Evolutionary conservation across 1,140 invertebrate genomes (phyloP), one percentile per base, ranked within the genome.

Genomic region (Mactra quadrangularis): DNA sequence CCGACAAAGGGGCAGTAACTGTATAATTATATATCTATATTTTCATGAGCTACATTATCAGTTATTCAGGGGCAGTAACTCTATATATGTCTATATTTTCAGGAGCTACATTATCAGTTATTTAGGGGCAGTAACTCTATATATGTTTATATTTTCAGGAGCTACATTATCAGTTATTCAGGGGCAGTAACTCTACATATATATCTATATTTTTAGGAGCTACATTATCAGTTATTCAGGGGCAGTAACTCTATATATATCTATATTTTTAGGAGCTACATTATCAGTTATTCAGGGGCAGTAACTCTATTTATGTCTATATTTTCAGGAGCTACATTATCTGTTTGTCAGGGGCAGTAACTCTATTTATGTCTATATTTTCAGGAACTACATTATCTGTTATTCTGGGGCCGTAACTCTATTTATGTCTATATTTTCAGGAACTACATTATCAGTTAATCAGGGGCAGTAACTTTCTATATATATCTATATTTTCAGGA

Each of bases 91-190:
- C 33, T 7, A 15, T 4, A 25, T 27, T 89, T 92, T 38, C 90
- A 96, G 97, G 97, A 41, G 97, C 98, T 6, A 99, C 98, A 0
- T 93, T 99, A 52, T 96, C 97, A 17, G 98, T 99, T 3, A 99
- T 99, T 90, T n/a, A n/a, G n/a, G n/a, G n/a, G n/a, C n/a, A n/a
- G n/a, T n/a, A n/a, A n/a, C 45, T 47, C 19, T 47, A 47, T 47
- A 9, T 47, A 19, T 47, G 19, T 38, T 22, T 7, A 15, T 4
- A 25, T 27, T 89, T 92, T 38, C 90, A 96, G 97, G 97, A 41
- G 97, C 98, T 6, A 99, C 98, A 0, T 93, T 99, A 52, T 96
- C 97, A 17, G 98, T 99, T 3, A 99, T 99, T 90, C n/a, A n/a
- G n/a, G n/a, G n/a, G n/a, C n/a, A n/a, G n/a, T n/a, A n/a, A n/a